Base-by-base conservation (phyloP, 1,140 invertebrate genomes). In the Diprion similis region DNA sequence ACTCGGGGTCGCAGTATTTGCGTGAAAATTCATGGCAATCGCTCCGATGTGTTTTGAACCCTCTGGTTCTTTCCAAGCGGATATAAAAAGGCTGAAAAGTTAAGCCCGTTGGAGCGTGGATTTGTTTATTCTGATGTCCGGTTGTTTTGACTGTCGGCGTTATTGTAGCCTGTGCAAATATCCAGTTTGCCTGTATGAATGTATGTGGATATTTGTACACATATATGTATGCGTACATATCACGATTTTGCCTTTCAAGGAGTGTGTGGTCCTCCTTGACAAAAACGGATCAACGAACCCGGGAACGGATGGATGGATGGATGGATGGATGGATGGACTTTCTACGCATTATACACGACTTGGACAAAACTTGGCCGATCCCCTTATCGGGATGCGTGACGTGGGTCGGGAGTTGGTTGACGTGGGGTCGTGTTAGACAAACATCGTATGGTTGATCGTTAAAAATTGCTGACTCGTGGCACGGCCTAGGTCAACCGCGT, bases 381-480 rank as follows among this genome's bases (percentile, higher is more conserved):
- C 24, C 24, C 2, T 59, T 59, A 17, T 13, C 51, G 51, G n/a
- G 11, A 59, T 59, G 24, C 6, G 11, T 59, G 51, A 59, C 51
- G 51, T 8, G 51, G 51, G 51, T 59, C 51, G 11, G 51, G 24
- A 37, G 51, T 9, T 15, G n/a, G 51, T 59, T 59, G 51, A 59
- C 51, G 51, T 59, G 11, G 51, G 51, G 9, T 9, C 51, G 51
- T 59, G 51, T 59, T 59, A 17, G 51, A 59, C 51, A 59, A 59
- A 59, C 51, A 37, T 59, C 51, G 51, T 9, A 17, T 59, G 51
- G 51, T 59, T 59, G 51, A 59, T 59, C 51, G 51, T 59, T 59
- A 59, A 59, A 59, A 59, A 59, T 15, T 59, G 51, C 51, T 59
- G 51, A 59, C 51, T 59, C 51, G 51, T 59, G 51, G 51, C 24